These are phyloP conservation scores for Cynocephalus volans DNA, from an alignment of 2,113 vertebrate genomes.

Conservation along the genomic window DNA sequence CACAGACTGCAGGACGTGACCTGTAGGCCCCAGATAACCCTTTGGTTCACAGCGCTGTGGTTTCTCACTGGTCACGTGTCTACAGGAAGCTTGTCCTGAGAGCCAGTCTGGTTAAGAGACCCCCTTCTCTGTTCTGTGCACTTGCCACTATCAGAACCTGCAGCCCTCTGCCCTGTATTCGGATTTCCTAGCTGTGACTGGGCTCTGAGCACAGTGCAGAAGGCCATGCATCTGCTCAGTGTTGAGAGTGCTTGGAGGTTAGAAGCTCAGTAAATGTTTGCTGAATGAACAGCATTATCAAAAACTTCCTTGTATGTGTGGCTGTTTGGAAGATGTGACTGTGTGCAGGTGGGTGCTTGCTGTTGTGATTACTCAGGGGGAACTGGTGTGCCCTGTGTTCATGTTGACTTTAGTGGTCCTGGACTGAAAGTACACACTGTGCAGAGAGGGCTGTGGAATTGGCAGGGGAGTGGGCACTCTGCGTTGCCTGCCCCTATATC, in stretches of 20 bases:
- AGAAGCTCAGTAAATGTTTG: too few species aligned
- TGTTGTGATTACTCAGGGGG: too few species aligned
- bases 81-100: background rate
- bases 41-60: background rate
- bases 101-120: background rate
- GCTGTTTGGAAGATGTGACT: background rate
- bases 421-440: accelerated
- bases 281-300: background rate
- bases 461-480: accelerated
- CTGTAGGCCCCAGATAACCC: background rate
- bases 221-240: accelerated
- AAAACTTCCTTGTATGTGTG: background rate
- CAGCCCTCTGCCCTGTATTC: accelerated
- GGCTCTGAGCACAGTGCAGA: accelerated
- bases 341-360: too few species aligned
- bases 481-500: accelerated
- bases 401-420: background rate
- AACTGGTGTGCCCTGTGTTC: accelerated
- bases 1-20: accelerated
- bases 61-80: accelerated
- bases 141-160: accelerated
- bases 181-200: background rate
- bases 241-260: background rate
- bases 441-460: accelerated
- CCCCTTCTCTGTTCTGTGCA: accelerated